Evolutionary conservation across 1,140 invertebrate genomes (phyloP), one percentile per base, ranked within the genome.

Genomic region (Megalopta genalis): DNA sequence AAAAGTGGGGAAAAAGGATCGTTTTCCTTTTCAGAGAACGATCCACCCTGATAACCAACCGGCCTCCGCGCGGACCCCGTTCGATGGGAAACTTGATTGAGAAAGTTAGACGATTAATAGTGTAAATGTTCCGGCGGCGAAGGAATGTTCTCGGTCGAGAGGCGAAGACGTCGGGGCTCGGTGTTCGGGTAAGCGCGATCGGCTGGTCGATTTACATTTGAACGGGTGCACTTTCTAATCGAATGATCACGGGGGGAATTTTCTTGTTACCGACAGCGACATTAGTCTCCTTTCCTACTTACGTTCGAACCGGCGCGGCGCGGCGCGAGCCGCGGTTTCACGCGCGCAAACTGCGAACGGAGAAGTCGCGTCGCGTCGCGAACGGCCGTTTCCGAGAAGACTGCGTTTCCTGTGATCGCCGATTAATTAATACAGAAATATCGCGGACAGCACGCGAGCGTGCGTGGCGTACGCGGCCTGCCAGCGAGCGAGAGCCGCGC

Each of bases 231-330:
- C 85, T 86, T 86, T 86, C 85, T 80, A 86, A 86, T 82, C 80
- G 83, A 73, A 85, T 60, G 65, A 79, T 72, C 71, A 59, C 62
- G 57, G 49, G 83, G 60, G 74, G 74, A 79, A 83, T 86, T 79
- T 86, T 82, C 84, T 81, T 80, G 73, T 82, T 86, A 86, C 85
- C 84, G 84, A 83, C 78, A 82, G 72, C 85, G 84, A 85, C 77
- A 83, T 83, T 86, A 86, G 84, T 86, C 85, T 86, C 81, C 73
- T 86, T 86, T 80, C 85, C 84, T 86, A 86, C 85, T 86, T 86
- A 83, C 84, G 49, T 76, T 85, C 64, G 52, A 72, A 81, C 52
- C 77, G 46, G 32, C 32, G 32, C 4, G 32, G 4, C n/a, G n/a
- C n/a, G n/a, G n/a, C n/a, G n/a, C n/a, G n/a, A n/a, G n/a, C n/a